These are phyloP conservation scores for Eurosta solidaginis DNA, from an alignment of 1,140 invertebrate genomes.

Conservation along the genomic window DNA sequence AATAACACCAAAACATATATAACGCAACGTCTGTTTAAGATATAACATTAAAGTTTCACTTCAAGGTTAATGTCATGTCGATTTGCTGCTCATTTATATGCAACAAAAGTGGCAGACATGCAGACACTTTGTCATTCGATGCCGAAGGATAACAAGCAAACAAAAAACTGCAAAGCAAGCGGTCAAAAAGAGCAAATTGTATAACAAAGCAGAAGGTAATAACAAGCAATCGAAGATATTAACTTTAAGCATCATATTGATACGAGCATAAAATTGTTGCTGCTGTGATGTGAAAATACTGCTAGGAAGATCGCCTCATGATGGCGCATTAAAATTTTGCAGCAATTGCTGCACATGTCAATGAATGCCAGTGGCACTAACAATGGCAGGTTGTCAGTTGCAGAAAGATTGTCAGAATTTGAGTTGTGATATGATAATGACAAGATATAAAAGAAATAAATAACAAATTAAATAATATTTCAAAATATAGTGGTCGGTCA, in stretches of 20 bases:
- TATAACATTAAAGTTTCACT: conserved; percentile 3
- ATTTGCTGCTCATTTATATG: conserved; percentile 26
- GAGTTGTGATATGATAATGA: background rate
- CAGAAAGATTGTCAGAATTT: background rate
- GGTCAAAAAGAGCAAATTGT: background rate
- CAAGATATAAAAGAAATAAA: too few species aligned
- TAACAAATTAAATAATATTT: too few species aligned
- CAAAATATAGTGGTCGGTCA: too few species aligned
- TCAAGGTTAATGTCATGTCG: conserved; percentile 31
- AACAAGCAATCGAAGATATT: too few species aligned
- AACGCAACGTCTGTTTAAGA: background rate
- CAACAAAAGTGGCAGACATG: conserved; percentile 8
- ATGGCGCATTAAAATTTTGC: background rate
- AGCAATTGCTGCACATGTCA: background rate
- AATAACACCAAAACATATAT: background rate
- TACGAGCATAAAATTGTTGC: too few species aligned
- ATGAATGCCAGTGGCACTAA: background rate
- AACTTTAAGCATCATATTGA: too few species aligned
- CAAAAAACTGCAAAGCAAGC: background rate
- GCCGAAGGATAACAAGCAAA: background rate
- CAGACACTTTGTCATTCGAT: background rate
- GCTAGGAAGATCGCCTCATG: too few species aligned
- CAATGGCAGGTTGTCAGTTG: background rate
- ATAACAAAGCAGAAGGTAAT: background rate
- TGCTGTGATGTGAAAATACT: too few species aligned